Percentiles rank a stretch among this genome's conserved stretches.
phyloP scores from a whole-genome alignment of 2,797 vertebrate genomes.

The Streptopelia turtur region DNA sequence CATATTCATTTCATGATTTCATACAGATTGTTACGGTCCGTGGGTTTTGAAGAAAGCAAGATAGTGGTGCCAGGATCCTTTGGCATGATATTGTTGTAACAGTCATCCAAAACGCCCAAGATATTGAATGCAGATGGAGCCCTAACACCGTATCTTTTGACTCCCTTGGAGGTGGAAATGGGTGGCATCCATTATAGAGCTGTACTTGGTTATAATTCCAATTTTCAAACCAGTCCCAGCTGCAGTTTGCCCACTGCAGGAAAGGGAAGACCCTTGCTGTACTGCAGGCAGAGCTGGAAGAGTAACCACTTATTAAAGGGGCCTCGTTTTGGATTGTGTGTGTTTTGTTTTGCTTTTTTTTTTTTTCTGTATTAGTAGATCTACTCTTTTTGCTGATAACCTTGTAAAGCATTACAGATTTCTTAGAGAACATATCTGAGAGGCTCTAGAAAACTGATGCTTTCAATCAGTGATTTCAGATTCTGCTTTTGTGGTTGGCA shows the following conservation, averaged over 20 bases:
- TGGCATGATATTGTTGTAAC: not conserved
- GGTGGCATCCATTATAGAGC: not conserved
- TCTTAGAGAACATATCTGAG: not conserved
- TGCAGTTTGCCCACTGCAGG: not conserved
- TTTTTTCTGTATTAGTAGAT: not conserved
- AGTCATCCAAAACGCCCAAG: not conserved
- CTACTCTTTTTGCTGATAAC: not conserved
- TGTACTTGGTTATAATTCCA: not conserved
- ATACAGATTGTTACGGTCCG: not conserved
- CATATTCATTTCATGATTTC: not conserved
- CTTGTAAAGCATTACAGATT: not conserved
- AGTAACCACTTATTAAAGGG: not conserved
- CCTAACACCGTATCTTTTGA: not conserved
- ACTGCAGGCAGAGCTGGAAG: not conserved
- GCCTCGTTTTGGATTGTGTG: not conserved
- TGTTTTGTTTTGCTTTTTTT: not conserved
- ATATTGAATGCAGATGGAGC: not conserved
- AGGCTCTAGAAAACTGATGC: not conserved
- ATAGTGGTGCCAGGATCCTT: not conserved
- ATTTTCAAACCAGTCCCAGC: not conserved
- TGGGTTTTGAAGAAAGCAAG: conserved; percentile 22
- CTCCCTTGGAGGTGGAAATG: not conserved
- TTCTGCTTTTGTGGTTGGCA: not conserved
- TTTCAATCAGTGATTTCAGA: not conserved
- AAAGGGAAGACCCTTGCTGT: not conserved